Percentiles rank a stretch among this genome's conserved stretches.
phyloP scores from a whole-genome alignment of 2,888 invertebrate species.

The Dryadula phaetusa region DNA sequence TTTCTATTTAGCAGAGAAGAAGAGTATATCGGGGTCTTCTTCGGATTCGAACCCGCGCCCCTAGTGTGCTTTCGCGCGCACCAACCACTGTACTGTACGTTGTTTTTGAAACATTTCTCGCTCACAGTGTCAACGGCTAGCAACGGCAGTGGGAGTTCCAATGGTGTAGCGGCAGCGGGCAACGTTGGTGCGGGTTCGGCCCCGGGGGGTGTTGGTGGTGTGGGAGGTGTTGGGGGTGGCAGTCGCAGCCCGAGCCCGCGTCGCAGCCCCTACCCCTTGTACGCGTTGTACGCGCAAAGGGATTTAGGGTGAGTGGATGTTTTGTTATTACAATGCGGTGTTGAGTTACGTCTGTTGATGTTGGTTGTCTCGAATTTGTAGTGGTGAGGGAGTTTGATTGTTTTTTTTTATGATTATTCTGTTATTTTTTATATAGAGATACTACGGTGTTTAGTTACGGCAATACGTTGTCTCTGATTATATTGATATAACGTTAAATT shows the following conservation, averaged over 20 bases:
- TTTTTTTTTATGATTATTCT: too few relatives aligned
- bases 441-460: too few relatives aligned
- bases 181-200: constrained; percentile 30
- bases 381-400: too few relatives aligned
- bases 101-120: background rate
- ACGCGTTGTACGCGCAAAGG: constrained; percentile 44
- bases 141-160: constrained; percentile 16
- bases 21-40: too few relatives aligned
- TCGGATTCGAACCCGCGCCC: too few relatives aligned
- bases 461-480: too few relatives aligned
- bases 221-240: constrained; percentile 35
- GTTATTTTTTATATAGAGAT: too few relatives aligned
- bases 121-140: constrained; percentile 23
- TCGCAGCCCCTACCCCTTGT: constrained; percentile 46
- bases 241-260: constrained; percentile 45
- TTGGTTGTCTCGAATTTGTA: too few relatives aligned
- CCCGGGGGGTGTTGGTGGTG: constrained; percentile 39
- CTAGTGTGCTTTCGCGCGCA: too few relatives aligned
- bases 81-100: too few relatives aligned
- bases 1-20: too few relatives aligned
- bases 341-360: background rate
- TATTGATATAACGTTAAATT: too few relatives aligned
- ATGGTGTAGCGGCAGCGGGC: constrained; percentile 14
- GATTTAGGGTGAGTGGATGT: constrained; percentile 37
- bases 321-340: background rate